Evolutionary conservation across 2,113 vertebrate genomes (phyloP).

Genomic region (Brachypodius melanocephalos): DNA sequence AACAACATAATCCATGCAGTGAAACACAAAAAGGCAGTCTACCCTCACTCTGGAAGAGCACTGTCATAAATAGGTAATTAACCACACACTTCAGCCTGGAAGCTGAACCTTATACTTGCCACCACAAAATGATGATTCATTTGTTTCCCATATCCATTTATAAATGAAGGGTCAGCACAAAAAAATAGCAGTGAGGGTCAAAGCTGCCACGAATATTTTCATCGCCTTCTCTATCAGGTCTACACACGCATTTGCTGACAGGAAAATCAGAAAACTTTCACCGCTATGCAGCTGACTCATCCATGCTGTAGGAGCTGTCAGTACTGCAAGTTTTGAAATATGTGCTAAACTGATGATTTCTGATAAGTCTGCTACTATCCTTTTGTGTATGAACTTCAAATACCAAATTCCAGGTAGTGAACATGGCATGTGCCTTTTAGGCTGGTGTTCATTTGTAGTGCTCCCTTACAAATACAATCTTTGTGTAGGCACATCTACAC

Average conservation of each 20-base stretch:
- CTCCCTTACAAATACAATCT: neutral
- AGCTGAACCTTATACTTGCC: neutral
- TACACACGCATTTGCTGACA: neutral
- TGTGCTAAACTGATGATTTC: neutral
- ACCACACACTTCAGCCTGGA: neutral
- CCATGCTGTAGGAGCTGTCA: neutral
- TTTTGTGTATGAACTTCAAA: neutral
- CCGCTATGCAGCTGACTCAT: neutral
- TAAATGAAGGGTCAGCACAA: neutral
- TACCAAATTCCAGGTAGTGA: neutral
- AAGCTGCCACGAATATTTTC: neutral
- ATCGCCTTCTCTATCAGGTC: neutral
- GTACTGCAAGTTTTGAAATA: neutral
- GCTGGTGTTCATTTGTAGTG: neutral
- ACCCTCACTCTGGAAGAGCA: fast-evolving
- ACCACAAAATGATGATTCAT: neutral
- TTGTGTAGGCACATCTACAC: neutral
- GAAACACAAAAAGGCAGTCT: neutral
- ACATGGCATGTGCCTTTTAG: neutral
- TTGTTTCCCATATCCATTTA: neutral
- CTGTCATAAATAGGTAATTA: neutral
- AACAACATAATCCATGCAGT: neutral
- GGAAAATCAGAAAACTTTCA: neutral
- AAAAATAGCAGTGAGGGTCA: neutral
- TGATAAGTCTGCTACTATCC: neutral